Evolutionary conservation across 2,113 vertebrate genomes (phyloP).

Genomic region (Rhabdomys dilectus): DNA sequence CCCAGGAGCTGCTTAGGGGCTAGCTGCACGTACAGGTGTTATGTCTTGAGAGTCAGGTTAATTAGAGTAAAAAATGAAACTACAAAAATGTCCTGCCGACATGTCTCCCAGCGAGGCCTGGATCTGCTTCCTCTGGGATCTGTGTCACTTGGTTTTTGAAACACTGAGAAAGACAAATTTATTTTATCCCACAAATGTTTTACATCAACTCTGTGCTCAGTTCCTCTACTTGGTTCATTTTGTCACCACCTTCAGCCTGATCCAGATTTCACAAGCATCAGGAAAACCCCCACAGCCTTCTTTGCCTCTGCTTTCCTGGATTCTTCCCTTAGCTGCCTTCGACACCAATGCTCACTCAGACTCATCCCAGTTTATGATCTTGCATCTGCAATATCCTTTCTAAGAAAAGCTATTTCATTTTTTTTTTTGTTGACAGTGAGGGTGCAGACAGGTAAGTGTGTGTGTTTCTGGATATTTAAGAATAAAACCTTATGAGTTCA

Average conservation of each 20-base stretch:
- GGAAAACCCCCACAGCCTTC: neutral
- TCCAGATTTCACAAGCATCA: fast-evolving
- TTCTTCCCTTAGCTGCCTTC: too few species aligned
- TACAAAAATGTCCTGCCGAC: neutral
- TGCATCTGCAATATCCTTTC: neutral
- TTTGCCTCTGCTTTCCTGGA: fast-evolving
- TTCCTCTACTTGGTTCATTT: neutral
- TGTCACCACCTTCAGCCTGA: neutral
- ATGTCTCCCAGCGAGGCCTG: neutral
- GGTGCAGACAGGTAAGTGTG: neutral
- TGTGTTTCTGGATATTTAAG: slow-evolving; percentile 2
- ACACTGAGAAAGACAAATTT: neutral
- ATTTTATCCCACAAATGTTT: neutral
- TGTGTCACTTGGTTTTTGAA: neutral
- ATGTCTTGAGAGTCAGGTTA: neutral
- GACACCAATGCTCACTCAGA: too few species aligned
- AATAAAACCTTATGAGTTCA: neutral
- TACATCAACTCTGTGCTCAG: neutral
- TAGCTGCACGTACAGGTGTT: neutral
- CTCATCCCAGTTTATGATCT: fast-evolving
- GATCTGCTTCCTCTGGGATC: neutral
- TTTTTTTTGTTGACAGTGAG: neutral
- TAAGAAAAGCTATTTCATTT: neutral
- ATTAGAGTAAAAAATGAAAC: neutral
- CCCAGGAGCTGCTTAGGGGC: fast-evolving